Evolutionary conservation across 2,888 invertebrate genomes (phyloP).

Genomic region (Crocallis elinguaria): DNA sequence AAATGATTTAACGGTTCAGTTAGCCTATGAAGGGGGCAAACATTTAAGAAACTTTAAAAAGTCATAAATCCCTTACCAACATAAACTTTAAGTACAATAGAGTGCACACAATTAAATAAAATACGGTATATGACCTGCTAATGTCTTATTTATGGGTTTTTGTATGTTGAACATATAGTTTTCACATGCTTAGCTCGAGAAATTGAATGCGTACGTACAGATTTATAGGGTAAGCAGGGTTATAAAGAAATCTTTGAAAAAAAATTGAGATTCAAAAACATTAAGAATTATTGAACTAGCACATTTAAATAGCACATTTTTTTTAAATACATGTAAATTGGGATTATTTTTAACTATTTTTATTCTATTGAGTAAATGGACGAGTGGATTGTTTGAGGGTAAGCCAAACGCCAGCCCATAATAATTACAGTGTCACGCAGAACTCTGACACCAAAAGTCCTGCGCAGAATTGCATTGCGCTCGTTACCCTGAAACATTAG

Average conservation of each 20-base stretch:
- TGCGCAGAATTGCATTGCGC: no score
- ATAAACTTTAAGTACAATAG: slow-evolving; percentile 68
- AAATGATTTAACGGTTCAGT: background rate
- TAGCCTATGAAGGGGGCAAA: background rate
- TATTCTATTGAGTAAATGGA: no score
- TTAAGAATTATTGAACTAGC: background rate
- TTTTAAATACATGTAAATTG: no score
- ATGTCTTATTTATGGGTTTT: slow-evolving; percentile 82
- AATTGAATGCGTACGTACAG: slow-evolving; percentile 60
- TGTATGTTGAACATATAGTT: slow-evolving; percentile 68
- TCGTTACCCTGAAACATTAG: no score
- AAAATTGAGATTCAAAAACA: background rate
- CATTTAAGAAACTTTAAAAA: slow-evolving; percentile 37
- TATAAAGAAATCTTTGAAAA: slow-evolving; percentile 21
- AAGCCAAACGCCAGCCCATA: no score
- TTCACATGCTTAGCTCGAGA: slow-evolving; percentile 76
- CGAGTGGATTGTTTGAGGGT: no score
- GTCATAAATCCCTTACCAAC: slow-evolving; percentile 43
- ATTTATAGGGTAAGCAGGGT: slow-evolving; percentile 52
- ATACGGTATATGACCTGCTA: slow-evolving; percentile 72
- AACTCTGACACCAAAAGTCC: no score
- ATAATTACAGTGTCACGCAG: no score
- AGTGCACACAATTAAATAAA: slow-evolving; percentile 66
- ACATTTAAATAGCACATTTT: no score
- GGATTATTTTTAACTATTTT: no score